phyloP scores from a whole-genome alignment of 2,113 vertebrate species.

The Motacilla tschutschensis region DNA sequence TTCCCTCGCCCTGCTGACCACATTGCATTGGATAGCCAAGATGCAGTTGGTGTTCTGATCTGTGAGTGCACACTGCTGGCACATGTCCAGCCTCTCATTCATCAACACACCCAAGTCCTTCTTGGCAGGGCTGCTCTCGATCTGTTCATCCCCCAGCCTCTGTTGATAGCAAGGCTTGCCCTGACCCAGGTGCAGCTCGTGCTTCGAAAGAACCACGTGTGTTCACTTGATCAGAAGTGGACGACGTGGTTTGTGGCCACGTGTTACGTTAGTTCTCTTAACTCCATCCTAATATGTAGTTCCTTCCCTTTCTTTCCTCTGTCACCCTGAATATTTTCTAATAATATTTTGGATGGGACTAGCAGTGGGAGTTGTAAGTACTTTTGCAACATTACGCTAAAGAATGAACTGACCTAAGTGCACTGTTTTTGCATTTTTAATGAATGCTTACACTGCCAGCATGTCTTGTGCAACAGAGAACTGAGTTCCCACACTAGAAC shows the following conservation, averaged over 20 bases:
- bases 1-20: not conserved
- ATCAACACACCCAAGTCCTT: not conserved
- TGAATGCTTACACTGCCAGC: not conserved
- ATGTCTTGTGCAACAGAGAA: not conserved
- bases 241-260: not conserved
- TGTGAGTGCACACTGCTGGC: not conserved
- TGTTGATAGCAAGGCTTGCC: not conserved
- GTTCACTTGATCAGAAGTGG: not conserved
- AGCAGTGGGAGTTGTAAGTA: not conserved
- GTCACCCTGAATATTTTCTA: not conserved
- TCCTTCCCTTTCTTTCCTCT: not conserved
- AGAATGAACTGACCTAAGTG: not conserved
- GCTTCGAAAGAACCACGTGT: not conserved
- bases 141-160: not conserved
- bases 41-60: not conserved
- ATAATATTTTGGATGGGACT: not conserved
- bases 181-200: not conserved
- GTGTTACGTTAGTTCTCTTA: not conserved
- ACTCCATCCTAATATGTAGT: not conserved
- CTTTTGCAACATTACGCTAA: not conserved
- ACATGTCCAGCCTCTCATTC: not conserved
- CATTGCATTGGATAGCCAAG: fast-evolving
- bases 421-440: not conserved
- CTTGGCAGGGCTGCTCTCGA: not conserved
- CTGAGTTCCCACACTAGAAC: not conserved